Evolutionary conservation across 92 coral and sea anemone genomes (phyloP).

Genomic region (Blastomussa wellsi): DNA sequence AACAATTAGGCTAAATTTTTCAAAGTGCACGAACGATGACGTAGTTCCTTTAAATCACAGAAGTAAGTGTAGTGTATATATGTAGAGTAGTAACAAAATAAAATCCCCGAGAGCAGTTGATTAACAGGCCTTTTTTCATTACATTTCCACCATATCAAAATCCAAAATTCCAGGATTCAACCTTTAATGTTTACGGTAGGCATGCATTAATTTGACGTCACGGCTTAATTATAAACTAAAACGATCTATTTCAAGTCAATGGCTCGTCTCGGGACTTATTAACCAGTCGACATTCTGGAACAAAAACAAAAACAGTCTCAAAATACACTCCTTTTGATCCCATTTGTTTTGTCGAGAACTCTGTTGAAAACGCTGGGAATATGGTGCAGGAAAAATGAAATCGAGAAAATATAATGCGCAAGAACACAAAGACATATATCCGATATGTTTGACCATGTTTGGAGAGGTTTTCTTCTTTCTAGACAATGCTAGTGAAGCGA

Average conservation of each 20-base stretch:
- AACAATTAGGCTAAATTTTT: too few relatives aligned
- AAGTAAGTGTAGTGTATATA: too few relatives aligned
- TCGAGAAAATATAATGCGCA: background rate
- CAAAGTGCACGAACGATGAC: too few relatives aligned
- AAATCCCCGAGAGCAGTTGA: background rate
- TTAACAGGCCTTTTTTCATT: background rate
- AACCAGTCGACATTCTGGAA: background rate
- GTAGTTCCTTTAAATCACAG: too few relatives aligned
- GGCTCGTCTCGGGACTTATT: background rate
- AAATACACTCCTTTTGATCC: background rate
- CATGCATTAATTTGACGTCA: background rate
- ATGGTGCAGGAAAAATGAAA: background rate
- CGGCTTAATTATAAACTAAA: background rate
- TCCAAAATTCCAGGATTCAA: background rate
- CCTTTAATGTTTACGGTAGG: background rate
- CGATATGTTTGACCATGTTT: background rate
- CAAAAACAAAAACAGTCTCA: background rate
- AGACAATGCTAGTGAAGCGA: background rate
- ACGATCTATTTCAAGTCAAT: background rate
- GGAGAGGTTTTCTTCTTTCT: background rate
- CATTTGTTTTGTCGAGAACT: background rate
- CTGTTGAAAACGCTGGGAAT: background rate
- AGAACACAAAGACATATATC: background rate
- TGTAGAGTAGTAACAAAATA: too few relatives aligned
- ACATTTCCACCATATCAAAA: background rate